A percentile compares a stretch with the other conserved stretches of the same genome.
These are phyloP conservation scores for Helicoverpa zea DNA, from an alignment of 1,140 invertebrate genomes.

Conservation along the genomic window DNA sequence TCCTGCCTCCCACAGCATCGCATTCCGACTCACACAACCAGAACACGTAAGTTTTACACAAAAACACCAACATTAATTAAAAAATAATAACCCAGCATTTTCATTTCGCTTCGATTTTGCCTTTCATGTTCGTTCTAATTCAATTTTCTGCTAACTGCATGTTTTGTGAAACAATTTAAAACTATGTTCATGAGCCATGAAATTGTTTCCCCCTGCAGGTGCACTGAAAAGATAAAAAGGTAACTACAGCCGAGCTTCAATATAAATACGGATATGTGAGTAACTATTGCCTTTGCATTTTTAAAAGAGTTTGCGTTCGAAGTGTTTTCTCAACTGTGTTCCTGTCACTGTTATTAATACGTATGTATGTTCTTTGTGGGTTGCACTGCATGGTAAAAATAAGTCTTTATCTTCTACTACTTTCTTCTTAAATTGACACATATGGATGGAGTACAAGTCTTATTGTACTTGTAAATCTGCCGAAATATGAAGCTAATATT, in stretches of 20 bases:
- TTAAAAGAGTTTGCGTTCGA: slow-evolving; percentile 19
- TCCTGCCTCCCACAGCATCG: slow-evolving; percentile 71
- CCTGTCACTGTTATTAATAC: not conserved
- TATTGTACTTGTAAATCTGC: not conserved
- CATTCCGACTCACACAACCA: slow-evolving; percentile 79
- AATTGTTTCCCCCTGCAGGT: slow-evolving; percentile 73
- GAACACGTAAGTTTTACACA: slow-evolving; percentile 74
- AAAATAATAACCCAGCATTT: not conserved
- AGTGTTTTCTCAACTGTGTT: not conserved
- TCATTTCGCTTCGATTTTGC: not conserved
- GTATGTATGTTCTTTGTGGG: no score
- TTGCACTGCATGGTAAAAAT: slow-evolving; percentile 1
- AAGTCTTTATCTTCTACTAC: not conserved
- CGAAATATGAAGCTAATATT: not conserved
- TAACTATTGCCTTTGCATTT: slow-evolving; percentile 58
- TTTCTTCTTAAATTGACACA: not conserved
- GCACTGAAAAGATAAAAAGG: slow-evolving; percentile 79
- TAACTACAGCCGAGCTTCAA: slow-evolving; percentile 66
- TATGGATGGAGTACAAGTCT: no score
- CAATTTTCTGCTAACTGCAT: slow-evolving; percentile 39
- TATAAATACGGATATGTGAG: slow-evolving; percentile 66
- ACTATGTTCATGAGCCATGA: slow-evolving; percentile 58
- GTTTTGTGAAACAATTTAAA: slow-evolving; percentile 22
- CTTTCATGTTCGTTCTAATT: slow-evolving; percentile 11
- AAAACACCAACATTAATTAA: not conserved